Evolutionary conservation across 2,797 vertebrate species (phyloP).

Genomic region (Intellagama lesueurii): DNA sequence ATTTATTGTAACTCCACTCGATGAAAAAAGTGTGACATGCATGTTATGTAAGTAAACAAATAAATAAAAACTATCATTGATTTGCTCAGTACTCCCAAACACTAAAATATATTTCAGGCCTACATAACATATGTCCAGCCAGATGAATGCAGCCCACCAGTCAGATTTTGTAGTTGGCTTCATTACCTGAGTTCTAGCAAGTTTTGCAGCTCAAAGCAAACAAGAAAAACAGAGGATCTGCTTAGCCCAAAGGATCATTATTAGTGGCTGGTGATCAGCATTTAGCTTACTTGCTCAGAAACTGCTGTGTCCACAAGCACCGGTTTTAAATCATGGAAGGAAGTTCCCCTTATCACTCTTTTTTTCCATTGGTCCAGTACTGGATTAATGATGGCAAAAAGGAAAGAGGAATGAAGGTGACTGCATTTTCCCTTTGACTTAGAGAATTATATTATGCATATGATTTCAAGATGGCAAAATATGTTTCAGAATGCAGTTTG

Average conservation of each 20-base stretch:
- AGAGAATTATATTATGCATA: neutral
- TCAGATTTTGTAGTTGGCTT: neutral
- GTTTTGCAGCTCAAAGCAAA: neutral
- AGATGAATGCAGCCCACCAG: neutral
- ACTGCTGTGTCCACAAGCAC: neutral
- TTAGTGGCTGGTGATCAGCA: neutral
- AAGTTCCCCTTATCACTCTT: neutral
- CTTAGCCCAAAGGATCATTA: neutral
- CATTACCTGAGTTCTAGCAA: no score
- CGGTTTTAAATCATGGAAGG: neutral
- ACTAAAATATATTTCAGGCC: neutral
- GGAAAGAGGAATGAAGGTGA: no score
- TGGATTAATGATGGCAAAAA: neutral
- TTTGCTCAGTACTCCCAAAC: neutral
- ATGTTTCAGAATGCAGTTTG: neutral
- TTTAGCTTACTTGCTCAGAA: neutral
- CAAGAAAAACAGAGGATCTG: neutral
- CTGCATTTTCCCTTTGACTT: neutral
- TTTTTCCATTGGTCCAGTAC: neutral
- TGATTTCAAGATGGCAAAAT: neutral
- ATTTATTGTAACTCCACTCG: neutral
- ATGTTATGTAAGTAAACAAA: neutral
- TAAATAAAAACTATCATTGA: neutral
- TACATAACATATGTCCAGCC: neutral
- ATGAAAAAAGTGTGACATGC: neutral